Evolutionary conservation across 2,888 invertebrate genomes (phyloP).

Genomic region (Macrosiphum euphorbiae): DNA sequence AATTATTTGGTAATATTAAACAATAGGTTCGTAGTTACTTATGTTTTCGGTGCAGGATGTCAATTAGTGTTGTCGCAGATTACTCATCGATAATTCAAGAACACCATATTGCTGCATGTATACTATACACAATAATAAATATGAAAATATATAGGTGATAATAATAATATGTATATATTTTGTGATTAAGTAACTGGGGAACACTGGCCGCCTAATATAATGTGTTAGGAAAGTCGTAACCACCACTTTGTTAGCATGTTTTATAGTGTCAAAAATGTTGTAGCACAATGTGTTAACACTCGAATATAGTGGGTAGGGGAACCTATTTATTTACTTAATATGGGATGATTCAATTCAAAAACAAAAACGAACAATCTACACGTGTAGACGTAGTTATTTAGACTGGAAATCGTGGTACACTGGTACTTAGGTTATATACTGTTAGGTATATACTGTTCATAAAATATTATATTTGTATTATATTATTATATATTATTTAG

Average conservation of each 20-base stretch:
- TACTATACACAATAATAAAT: neutral
- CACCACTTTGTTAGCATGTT: neutral
- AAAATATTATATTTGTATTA: neutral
- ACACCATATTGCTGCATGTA: neutral
- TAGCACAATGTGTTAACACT: neutral
- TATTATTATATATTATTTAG: neutral
- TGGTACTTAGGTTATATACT: neutral
- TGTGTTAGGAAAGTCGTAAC: neutral
- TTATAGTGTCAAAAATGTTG: neutral
- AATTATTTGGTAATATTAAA: neutral
- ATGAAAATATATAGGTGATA: neutral
- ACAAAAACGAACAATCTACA: neutral
- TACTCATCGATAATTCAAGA: neutral
- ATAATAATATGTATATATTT: neutral
- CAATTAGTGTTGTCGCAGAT: neutral
- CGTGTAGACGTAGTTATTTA: neutral
- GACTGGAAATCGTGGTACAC: neutral
- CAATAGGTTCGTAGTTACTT: neutral
- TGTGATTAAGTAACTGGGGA: neutral
- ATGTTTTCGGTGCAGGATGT: neutral
- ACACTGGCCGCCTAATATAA: neutral
- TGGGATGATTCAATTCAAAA: neutral
- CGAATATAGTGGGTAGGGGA: neutral
- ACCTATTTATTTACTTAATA: neutral
- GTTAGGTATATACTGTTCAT: neutral